phyloP scores from a whole-genome alignment of 2,797 vertebrate genomes.

The Onychomys arenicola region DNA sequence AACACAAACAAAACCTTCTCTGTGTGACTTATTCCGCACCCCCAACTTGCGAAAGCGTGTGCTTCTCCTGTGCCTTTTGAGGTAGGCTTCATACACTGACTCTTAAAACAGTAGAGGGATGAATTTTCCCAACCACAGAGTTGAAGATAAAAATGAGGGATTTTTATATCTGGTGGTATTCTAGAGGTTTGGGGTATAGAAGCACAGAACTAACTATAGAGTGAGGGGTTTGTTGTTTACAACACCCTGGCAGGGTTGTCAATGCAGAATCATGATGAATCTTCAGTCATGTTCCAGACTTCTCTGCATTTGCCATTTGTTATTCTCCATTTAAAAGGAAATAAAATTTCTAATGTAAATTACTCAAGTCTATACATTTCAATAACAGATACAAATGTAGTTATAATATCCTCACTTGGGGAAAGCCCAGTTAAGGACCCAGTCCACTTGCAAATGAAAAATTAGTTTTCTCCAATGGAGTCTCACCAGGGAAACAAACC shows the following conservation, averaged over 20 bases:
- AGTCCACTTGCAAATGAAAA: neutral
- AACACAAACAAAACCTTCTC: neutral
- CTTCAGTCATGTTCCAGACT: neutral
- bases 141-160: neutral
- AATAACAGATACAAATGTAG: neutral
- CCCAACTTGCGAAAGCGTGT: neutral
- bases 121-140: neutral
- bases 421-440: too few relatives aligned
- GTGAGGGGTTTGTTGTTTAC: neutral
- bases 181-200: neutral
- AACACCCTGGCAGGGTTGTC: neutral
- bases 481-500: neutral
- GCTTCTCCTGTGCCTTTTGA: neutral
- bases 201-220: neutral
- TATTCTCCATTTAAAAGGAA: neutral
- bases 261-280: neutral
- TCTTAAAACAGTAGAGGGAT: neutral
- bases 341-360: neutral
- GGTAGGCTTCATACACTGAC: neutral
- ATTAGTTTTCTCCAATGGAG: neutral
- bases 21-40: conserved; percentile 2
- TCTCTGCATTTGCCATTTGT: neutral
- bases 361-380: neutral
- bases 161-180: neutral
- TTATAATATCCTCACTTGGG: neutral